Percentiles rank a stretch among this genome's conserved stretches.
phyloP scores from a whole-genome alignment of 2,113 vertebrate species.

The Cephalopterus ornatus region DNA sequence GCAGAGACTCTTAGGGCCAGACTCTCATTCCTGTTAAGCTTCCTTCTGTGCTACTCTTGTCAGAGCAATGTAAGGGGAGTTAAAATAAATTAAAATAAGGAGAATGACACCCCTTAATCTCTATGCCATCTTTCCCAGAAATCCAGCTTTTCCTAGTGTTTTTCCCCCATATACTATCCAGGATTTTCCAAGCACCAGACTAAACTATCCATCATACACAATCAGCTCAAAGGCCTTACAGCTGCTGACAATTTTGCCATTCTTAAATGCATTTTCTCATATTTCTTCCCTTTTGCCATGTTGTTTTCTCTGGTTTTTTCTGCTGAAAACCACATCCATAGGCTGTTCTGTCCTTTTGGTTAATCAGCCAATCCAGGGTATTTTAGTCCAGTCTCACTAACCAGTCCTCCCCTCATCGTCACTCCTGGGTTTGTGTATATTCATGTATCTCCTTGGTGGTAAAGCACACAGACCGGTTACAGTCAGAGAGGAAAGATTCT shows the following conservation, averaged over 20 bases:
- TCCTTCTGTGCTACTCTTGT: background rate
- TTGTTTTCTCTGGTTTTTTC: background rate
- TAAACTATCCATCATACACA: fast-evolving
- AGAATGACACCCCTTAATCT: background rate
- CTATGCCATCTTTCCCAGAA: background rate
- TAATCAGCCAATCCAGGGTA: background rate
- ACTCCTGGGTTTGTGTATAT: background rate
- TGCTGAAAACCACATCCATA: background rate
- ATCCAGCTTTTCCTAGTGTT: background rate
- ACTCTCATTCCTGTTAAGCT: background rate
- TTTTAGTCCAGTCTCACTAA: background rate
- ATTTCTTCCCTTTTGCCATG: background rate
- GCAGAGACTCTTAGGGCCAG: background rate
- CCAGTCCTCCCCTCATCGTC: background rate
- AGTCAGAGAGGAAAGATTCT: background rate
- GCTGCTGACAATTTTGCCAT: background rate
- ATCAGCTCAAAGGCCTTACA: background rate
- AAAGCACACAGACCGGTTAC: background rate
- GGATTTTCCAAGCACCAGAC: background rate
- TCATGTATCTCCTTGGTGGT: background rate
- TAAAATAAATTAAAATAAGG: background rate
- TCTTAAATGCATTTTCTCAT: background rate
- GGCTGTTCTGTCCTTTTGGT: background rate
- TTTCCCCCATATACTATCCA: background rate
- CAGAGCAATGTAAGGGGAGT: background rate